phyloP scores from a whole-genome alignment of 1,140 invertebrate genomes.

The Heliconius eleuchia region DNA sequence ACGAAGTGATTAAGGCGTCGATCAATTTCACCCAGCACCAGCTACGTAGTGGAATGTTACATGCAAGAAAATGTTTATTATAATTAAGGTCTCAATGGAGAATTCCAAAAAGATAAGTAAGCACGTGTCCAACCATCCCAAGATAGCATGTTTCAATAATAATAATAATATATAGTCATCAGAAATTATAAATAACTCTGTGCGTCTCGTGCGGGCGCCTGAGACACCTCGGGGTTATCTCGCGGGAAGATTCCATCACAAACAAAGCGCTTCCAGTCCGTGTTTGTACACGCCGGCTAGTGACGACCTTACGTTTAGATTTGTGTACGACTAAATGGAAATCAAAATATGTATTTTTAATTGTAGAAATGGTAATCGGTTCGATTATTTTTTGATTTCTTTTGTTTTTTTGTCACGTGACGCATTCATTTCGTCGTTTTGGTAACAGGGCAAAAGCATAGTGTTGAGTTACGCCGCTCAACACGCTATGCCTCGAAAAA shows the following conservation, averaged over 20 bases:
- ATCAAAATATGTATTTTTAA: constrained; percentile 6
- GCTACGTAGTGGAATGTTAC: constrained; percentile 30
- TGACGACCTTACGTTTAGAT: constrained; percentile 20
- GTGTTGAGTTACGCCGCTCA: no score
- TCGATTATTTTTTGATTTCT: not conserved
- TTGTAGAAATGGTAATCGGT: not conserved
- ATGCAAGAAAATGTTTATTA: constrained; percentile 34
- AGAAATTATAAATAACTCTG: constrained; percentile 58
- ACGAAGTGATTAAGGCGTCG: not conserved
- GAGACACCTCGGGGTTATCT: constrained; percentile 63
- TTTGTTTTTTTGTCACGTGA: not conserved
- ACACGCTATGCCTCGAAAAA: no score
- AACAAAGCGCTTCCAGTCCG: constrained; percentile 49
- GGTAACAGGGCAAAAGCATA: no score
- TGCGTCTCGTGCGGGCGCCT: constrained; percentile 60
- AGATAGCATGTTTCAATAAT: constrained; percentile 56
- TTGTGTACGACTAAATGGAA: not conserved
- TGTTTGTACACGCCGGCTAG: not conserved
- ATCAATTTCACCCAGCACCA: constrained; percentile 4
- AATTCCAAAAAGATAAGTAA: constrained; percentile 52
- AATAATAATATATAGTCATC: constrained; percentile 47
- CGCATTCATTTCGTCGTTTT: no score
- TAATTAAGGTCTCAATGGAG: constrained; percentile 50
- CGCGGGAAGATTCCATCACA: constrained; percentile 74
- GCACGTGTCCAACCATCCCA: constrained; percentile 57